phyloP scores from a whole-genome alignment of 2,888 invertebrate genomes.

The Acrocera orbiculus region DNA sequence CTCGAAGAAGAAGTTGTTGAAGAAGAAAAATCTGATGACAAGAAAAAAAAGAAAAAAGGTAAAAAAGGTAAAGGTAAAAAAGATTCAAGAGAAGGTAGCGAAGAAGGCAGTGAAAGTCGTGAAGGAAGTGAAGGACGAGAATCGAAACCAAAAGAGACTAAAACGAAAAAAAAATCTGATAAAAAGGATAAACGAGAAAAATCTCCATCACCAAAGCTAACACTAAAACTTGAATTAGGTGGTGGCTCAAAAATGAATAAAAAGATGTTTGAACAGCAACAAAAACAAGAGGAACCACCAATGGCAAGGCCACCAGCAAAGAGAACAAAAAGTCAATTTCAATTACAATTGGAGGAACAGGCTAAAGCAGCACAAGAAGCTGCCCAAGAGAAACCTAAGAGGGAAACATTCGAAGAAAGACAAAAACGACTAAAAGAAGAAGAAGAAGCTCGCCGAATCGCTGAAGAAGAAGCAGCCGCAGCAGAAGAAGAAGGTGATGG shows the following conservation, averaged over 20 bases:
- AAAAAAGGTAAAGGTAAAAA: conserved; percentile 7
- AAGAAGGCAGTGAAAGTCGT: conserved; percentile 9
- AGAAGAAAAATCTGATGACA: conserved; percentile 16
- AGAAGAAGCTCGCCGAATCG: conserved; percentile 17
- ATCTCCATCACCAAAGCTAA: conserved; percentile 25
- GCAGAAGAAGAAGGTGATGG: conserved; percentile 21
- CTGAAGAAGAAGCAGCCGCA: conserved; percentile 17
- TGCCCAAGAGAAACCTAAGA: conserved; percentile 22
- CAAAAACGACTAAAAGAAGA: conserved; percentile 25
- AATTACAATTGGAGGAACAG: conserved; percentile 28
- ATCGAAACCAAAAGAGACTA: conserved; percentile 15
- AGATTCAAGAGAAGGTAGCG: conserved; percentile 11
- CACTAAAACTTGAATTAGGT: conserved; percentile 27
- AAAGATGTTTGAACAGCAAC: conserved; percentile 27
- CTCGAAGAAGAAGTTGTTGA: conserved; percentile 20
- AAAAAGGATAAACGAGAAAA: conserved; percentile 28
- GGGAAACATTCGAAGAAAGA: conserved; percentile 24
- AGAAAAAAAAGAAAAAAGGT: conserved; percentile 21
- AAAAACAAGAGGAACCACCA: conserved; percentile 16
- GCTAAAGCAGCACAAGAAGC: conserved; percentile 27
- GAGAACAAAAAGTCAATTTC: conserved; percentile 24
- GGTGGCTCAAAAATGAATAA: conserved; percentile 26
- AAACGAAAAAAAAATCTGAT: conserved; percentile 24
- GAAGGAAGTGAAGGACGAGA: conserved; percentile 10
- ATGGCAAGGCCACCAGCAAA: conserved; percentile 26